Conservation (phyloP, 2,113 vertebrate genomes). For the Trachemys scripta region DNA sequence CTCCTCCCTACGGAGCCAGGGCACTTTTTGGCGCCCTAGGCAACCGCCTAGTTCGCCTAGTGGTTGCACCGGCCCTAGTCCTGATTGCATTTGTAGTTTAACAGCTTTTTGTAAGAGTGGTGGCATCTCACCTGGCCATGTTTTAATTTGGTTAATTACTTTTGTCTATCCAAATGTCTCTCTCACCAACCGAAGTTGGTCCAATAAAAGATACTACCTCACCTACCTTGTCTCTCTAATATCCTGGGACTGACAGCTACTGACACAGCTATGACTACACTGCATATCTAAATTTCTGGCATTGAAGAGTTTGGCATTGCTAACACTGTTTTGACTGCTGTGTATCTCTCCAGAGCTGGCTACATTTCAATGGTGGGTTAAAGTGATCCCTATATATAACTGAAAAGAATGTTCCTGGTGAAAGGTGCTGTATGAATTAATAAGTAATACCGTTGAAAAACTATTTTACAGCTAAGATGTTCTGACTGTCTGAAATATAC, state of each 20-base stretch:
- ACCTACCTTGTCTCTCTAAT: background rate
- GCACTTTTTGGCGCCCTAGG: too few species aligned
- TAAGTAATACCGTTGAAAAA: background rate
- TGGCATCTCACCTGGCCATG: background rate
- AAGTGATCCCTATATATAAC: background rate
- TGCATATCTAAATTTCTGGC: background rate
- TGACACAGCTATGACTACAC: background rate
- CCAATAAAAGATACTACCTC: background rate
- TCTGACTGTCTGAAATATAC: background rate
- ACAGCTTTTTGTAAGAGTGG: background rate
- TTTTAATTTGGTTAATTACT: background rate
- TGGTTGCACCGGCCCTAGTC: too few species aligned
- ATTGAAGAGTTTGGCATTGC: background rate
- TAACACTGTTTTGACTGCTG: background rate
- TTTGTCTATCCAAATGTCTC: background rate
- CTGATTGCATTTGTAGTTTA: background rate
- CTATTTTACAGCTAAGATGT: background rate
- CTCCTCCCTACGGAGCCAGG: too few species aligned
- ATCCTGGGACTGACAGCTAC: background rate
- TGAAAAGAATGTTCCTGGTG: background rate
- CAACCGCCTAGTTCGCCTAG: too few species aligned
- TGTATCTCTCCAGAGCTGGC: background rate
- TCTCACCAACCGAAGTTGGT: background rate
- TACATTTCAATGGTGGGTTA: background rate
- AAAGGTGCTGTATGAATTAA: background rate